Evolutionary conservation across 2,113 vertebrate genomes (phyloP), one percentile per base, ranked within the genome.

Genomic region (Columba janthina): DNA sequence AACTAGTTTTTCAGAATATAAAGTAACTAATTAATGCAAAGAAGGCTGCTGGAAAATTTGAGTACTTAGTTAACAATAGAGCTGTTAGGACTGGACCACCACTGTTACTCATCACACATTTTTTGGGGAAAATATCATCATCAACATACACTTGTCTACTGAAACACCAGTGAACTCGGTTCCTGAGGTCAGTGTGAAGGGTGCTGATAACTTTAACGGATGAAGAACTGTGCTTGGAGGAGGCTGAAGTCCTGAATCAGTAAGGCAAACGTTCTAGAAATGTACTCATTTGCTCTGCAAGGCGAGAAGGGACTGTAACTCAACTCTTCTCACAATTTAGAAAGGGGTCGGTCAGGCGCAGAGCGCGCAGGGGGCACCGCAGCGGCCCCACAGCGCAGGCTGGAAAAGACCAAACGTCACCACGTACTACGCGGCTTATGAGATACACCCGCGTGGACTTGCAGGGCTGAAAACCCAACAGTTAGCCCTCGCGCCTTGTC

Each of bases 11-110:
- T 70, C 77, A 85, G 84, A 75, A 74, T 56, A 70, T 11, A 76
- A 84, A 96, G 74, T 65, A 90, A 91, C 89, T 91, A 97, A 96
- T 88, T 90, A 94, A 95, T 50, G 60, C 66, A 93, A 91, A 93
- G 32, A 31, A 83, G 84, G 31, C 48, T 57, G 46, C 66, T 85
- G 64, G 78, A 95, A 86, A 94, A 91, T n/a, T 83, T 76, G 38
- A 92, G 44, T 21, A 5, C 44, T 94, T 78, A 51, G 61, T 96
- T 80, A 80, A 90, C 76, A 86, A 65, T 2, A n/a, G 53, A 80
- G 34, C 44, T 80, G 51, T 10, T 24, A 46, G n/a, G 51, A 80
- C 65, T 2, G 20, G 78, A 48, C 61, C 42, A n/a, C 54, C 34
- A 10, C 31, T 44, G 16, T 1, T 22, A 66, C 16, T 51, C 18